Evolutionary conservation across 1,140 invertebrate genomes (phyloP).

Genomic region (Ceratina australensis): DNA sequence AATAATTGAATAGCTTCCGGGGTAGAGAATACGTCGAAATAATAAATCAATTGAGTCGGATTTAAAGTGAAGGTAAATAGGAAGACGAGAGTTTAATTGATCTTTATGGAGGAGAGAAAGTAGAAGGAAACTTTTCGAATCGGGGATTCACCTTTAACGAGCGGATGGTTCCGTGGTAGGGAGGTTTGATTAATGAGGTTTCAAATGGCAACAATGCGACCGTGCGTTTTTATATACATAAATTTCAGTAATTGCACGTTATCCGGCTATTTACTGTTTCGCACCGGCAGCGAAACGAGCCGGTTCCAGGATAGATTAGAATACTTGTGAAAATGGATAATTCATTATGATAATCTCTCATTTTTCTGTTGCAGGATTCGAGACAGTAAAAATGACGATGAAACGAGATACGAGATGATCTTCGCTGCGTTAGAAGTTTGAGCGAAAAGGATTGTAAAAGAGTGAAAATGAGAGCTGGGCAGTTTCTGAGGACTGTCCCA

Average conservation of each 20-base stretch:
- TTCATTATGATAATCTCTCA: no score
- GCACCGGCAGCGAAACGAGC: no score
- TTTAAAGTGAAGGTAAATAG: not conserved
- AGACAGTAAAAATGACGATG: no score
- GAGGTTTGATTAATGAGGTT: not conserved
- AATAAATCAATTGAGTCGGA: not conserved
- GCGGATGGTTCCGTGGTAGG: not conserved
- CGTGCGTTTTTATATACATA: not conserved
- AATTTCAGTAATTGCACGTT: not conserved
- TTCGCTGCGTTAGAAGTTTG: not conserved
- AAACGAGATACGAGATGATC: no score
- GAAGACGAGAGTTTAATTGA: not conserved
- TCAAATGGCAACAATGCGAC: not conserved
- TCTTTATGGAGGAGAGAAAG: conserved; percentile 16
- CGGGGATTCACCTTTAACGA: conserved; percentile 5
- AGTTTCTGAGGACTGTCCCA: not conserved
- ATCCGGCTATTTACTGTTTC: no score
- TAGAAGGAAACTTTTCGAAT: not conserved
- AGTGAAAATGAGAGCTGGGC: conserved; percentile 23
- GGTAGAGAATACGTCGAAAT: no score
- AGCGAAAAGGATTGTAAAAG: not conserved
- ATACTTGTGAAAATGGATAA: no score
- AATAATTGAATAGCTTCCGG: no score
- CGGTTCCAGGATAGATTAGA: no score
- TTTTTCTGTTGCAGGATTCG: no score